Evolutionary conservation across 2,888 invertebrate species (phyloP), one percentile per base, ranked within the genome.

Genomic region (Thumatha senex): DNA sequence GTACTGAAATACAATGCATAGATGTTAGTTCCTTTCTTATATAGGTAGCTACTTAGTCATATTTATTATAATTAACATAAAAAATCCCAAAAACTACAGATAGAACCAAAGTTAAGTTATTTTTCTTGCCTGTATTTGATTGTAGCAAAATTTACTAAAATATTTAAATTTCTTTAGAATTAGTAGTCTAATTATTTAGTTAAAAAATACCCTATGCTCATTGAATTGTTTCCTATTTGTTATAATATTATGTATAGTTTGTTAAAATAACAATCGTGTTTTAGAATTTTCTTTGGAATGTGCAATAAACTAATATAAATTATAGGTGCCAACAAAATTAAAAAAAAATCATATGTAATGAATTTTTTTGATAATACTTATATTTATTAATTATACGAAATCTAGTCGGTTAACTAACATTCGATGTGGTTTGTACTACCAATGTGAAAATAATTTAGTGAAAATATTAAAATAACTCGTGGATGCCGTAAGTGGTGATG

Each of bases 171-270:
- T 15, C 44, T 12, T 45, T 55, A 57, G 48, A 45, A 51, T 33
- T 53, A 52, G 48, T 59, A 57, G 50, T 45, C 47, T 48, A 43
- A 18, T 59, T 67, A 58, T 54, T 62, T 49, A 72, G 73, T 66
- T 51, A 52, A 59, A 67, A 69, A 63, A 40, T 63, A 59, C 48
- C 2, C 39, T 63, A 45, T 69, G 84, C 84, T 83, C 84, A 84
- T 57, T 56, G 64, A 62, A 67, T 68, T 58, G 80, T 84, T 82
- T 83, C 85, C 85, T 84, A 83, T 78, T 74, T 68, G 56, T 44
- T 57, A 54, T 56, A 51, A 63, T 57, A 24, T 24, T 24, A 24
- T 24, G 3, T 66, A 58, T 58, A 54, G 51, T 51, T 59, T 52
- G 36, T 46, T 53, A 46, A 51, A 18, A 7, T 39, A 39, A 35